Evolutionary conservation across 2,113 vertebrate species (phyloP).

Genomic region (Tetraodon nigroviridis): DNA sequence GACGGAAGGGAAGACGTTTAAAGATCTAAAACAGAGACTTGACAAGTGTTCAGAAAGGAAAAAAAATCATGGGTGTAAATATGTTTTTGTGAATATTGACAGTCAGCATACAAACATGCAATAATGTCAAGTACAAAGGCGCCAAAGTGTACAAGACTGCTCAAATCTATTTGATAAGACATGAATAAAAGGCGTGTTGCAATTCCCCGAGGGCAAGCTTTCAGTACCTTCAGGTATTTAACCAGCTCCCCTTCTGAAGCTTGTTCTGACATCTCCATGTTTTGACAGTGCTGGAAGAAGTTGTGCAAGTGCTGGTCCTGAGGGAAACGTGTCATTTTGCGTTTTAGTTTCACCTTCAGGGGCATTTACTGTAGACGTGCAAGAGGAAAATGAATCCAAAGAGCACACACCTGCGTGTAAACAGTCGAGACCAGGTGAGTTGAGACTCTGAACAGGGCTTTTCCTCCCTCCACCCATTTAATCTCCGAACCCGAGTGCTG

Average conservation of each 20-base stretch:
- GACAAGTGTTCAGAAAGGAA: too few relatives aligned
- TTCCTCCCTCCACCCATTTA: conserved; percentile 96
- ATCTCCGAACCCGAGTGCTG: conserved; percentile 90
- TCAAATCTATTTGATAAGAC: conserved; percentile 6
- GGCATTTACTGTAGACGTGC: too few relatives aligned
- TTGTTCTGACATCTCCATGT: conserved; percentile 80
- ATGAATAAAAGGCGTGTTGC: not conserved
- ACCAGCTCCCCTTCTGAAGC: conserved; percentile 86
- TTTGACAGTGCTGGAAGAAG: conserved; percentile 95
- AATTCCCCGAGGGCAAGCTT: not conserved
- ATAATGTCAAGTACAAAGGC: too few relatives aligned
- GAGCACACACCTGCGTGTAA: conserved; percentile 84
- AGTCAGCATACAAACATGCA: too few relatives aligned
- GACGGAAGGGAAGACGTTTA: not conserved
- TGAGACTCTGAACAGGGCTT: conserved; percentile 86
- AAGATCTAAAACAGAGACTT: not conserved
- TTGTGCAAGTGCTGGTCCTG: conserved; percentile 98
- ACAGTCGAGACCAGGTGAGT: conserved; percentile 95
- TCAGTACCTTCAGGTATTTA: conserved; percentile 91
- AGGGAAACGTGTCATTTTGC: not conserved
- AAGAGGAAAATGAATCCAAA: too few relatives aligned
- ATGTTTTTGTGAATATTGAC: not conserved
- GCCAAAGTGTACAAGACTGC: too few relatives aligned
- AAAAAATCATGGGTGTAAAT: too few relatives aligned
- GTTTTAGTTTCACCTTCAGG: not conserved